Evolutionary conservation across 2,888 invertebrate species (phyloP).

Genomic region (Hedya salicella): DNA sequence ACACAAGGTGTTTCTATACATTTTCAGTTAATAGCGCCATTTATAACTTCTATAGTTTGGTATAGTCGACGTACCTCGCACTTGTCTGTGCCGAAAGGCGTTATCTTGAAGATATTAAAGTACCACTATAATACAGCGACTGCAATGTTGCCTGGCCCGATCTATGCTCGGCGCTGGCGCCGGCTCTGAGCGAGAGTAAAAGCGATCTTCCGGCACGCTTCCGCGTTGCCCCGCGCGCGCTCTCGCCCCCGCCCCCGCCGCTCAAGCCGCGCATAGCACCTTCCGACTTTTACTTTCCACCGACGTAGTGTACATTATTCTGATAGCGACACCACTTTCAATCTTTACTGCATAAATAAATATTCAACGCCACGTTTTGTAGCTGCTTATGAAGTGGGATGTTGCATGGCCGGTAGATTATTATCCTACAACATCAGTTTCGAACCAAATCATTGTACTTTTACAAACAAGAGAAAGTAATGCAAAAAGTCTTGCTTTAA

Average conservation of each 20-base stretch:
- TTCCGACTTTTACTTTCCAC: constrained; percentile 79
- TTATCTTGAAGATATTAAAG: too few relatives aligned
- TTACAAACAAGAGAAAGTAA: background rate
- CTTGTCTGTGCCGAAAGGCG: too few relatives aligned
- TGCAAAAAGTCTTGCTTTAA: too few relatives aligned
- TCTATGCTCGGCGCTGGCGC: constrained; percentile 46
- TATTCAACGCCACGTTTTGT: constrained; percentile 24
- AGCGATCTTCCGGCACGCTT: constrained; percentile 74
- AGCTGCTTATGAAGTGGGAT: background rate
- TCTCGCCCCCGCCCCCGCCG: constrained; percentile 44
- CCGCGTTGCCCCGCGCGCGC: constrained; percentile 61
- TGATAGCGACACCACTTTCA: constrained; percentile 40
- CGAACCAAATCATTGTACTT: background rate
- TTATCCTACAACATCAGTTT: background rate
- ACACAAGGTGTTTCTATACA: too few relatives aligned
- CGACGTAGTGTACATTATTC: constrained; percentile 51
- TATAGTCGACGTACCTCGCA: too few relatives aligned
- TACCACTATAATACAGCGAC: too few relatives aligned
- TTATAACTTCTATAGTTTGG: too few relatives aligned
- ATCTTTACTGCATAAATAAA: constrained; percentile 36
- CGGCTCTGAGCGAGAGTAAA: constrained; percentile 70
- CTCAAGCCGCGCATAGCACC: constrained; percentile 49
- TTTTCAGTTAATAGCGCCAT: too few relatives aligned
- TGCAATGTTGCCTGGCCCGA: background rate
- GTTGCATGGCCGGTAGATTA: background rate